Evolutionary conservation across 2,113 vertebrate genomes (phyloP).

Genomic region (Neotoma lepida): DNA sequence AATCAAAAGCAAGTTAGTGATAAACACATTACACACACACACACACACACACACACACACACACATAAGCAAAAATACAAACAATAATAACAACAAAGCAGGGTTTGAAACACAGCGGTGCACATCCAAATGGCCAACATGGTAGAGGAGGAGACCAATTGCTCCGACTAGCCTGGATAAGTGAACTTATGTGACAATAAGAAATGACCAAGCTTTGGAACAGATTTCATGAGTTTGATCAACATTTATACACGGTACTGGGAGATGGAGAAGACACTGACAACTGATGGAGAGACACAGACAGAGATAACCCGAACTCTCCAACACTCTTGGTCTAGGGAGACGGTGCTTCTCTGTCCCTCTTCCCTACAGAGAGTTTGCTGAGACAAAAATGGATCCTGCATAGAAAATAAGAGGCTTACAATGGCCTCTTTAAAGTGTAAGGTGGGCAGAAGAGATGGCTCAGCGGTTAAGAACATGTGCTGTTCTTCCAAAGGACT

Average conservation of each 20-base stretch:
- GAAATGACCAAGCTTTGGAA: background rate
- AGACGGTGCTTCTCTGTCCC: background rate
- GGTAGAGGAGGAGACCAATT: background rate
- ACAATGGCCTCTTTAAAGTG: background rate
- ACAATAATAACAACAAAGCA: background rate
- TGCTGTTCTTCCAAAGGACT: background rate
- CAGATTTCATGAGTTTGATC: background rate
- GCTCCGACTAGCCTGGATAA: background rate
- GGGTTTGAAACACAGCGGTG: background rate
- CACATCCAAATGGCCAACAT: background rate
- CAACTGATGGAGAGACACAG: background rate
- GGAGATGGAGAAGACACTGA: background rate
- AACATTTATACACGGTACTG: background rate
- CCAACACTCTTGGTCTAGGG: background rate
- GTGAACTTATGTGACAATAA: background rate
- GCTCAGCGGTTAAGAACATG: no score
- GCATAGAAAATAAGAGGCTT: background rate
- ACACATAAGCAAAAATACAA: background rate
- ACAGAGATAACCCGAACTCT: background rate
- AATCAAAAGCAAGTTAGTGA: background rate
- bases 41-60: background rate
- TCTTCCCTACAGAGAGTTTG: background rate
- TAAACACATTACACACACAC: background rate
- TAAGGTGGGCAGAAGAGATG: background rate
- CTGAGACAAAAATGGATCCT: background rate